Evolutionary conservation across 2,113 vertebrate species (phyloP).

Genomic region (Agapornis roseicollis): DNA sequence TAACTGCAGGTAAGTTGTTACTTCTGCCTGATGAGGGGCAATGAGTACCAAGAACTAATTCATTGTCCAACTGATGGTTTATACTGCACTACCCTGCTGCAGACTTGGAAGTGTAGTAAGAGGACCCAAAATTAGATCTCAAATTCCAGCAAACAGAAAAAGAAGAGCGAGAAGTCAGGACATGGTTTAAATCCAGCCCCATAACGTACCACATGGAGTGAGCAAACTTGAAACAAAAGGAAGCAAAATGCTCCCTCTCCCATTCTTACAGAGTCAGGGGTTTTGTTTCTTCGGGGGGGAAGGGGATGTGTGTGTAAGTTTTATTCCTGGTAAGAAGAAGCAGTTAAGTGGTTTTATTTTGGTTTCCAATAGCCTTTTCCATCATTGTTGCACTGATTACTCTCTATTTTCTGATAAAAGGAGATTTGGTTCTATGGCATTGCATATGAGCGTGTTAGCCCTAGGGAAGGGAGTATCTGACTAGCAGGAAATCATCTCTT

Average conservation of each 20-base stretch:
- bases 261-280: background rate
- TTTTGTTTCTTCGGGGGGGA: background rate
- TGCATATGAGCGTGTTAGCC: background rate
- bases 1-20: constrained; percentile 47
- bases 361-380: background rate
- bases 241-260: background rate
- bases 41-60: background rate
- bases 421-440: background rate
- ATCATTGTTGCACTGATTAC: background rate
- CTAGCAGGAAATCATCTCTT: background rate
- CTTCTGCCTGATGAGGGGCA: background rate
- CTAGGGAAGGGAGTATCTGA: background rate
- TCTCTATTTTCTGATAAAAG: background rate
- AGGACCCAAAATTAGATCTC: background rate
- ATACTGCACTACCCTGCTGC: background rate
- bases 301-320: background rate
- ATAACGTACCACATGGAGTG: background rate
- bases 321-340: background rate
- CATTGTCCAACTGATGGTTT: background rate
- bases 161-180: background rate
- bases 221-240: background rate
- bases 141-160: background rate
- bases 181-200: background rate
- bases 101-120: background rate
- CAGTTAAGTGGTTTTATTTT: background rate